Conservation (phyloP, 2,113 vertebrate genomes). For the Hydrochoerus hydrochaeris region DNA sequence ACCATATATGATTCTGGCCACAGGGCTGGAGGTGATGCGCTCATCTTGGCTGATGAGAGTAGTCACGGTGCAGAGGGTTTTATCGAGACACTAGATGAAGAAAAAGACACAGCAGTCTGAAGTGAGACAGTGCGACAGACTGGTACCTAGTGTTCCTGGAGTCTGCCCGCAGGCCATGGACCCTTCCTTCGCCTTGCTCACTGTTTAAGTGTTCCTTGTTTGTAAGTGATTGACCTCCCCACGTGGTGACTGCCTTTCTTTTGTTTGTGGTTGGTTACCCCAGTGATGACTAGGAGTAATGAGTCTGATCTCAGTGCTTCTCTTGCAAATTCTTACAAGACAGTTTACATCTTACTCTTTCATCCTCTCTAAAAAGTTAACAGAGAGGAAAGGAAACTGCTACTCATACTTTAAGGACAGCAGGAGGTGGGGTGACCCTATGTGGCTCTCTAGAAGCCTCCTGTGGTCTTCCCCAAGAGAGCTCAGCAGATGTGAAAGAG, state of each 20-base stretch:
- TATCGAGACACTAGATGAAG: constrained; percentile 88
- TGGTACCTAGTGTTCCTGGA: background rate
- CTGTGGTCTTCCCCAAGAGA: background rate
- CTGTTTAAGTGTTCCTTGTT: background rate
- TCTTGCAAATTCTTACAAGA: rapidly evolving
- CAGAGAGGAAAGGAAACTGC: background rate
- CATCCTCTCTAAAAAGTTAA: background rate
- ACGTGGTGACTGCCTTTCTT: background rate
- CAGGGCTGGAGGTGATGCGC: constrained; percentile 89
- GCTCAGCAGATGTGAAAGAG: rapidly evolving
- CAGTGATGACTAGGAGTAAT: too few relatives aligned
- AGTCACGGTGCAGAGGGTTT: constrained; percentile 86
- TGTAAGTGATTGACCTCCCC: too few relatives aligned
- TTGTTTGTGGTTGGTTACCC: background rate
- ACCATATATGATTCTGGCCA: constrained; percentile 91
- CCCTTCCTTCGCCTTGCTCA: rapidly evolving
- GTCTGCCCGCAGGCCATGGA: background rate
- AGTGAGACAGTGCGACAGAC: background rate
- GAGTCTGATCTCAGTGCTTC: rapidly evolving
- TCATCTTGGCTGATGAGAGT: constrained; percentile 88
- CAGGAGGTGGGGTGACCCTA: background rate
- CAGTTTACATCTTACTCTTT: background rate
- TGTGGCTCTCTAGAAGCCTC: background rate
- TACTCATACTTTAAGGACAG: background rate
- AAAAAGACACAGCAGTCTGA: background rate